Evolutionary conservation across 2,888 invertebrate species (phyloP), one percentile per base, ranked within the genome.

Genomic region (Argyra leucocephala): DNA sequence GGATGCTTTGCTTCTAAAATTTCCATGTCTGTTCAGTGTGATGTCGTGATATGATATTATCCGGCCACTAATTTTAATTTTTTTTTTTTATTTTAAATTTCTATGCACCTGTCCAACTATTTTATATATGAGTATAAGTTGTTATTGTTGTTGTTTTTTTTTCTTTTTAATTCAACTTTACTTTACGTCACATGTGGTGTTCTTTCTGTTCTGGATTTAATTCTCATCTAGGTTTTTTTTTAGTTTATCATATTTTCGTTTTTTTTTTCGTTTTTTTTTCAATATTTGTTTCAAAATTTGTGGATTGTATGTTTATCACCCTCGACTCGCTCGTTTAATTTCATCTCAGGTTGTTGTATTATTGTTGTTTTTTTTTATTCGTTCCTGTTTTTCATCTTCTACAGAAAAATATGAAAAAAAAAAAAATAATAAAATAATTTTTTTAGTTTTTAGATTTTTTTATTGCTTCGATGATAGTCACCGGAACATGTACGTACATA

Each of bases 21-120:
- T 31, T 6, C 31, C 31, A 31, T 6, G 31, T 12, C 12, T 31
- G 31, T 7, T 10, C 9, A n/a, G n/a, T n/a, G n/a, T n/a, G n/a
- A n/a, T n/a, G n/a, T 31, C 12, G 31, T 31, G 31, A 31, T 31
- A 31, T 31, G 31, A 31, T 31, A 31, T 31, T 31, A 31, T 31
- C 31, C 31, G 31, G 31, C 31, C 31, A 31, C 31, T 31, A 31
- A 31, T 31, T 31, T 31, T 31, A 10, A 6, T 48, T 48, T 48
- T 48, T 48, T 48, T 48, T 48, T 18, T 15, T 48, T 15, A 12
- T 48, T 48, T 48, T 48, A 48, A 48, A 18, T 18, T 48, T 48
- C 48, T 48, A 18, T 48, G 48, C 48, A 48, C 48, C 48, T 48
- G 48, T 48, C 48, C 48, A 48, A 48, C 48, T 48, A 48, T 48